Conservation (phyloP, 2,888 invertebrate genomes). For the Dermolepida albohirtum region DNA sequence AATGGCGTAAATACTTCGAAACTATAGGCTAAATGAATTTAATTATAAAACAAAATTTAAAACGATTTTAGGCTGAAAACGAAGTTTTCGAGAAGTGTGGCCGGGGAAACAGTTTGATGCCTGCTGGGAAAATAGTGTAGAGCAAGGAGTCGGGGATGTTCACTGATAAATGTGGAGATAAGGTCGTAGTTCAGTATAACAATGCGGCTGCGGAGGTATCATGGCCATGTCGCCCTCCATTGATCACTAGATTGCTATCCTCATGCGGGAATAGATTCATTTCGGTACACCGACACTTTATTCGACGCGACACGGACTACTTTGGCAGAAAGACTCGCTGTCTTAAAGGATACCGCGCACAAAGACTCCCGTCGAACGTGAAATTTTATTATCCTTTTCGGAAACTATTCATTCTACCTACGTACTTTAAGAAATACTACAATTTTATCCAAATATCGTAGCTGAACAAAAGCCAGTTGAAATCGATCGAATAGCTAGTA, state of each 20-base stretch:
- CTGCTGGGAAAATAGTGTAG: conserved; percentile 38
- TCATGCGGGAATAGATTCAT: conserved; percentile 65
- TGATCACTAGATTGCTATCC: conserved; percentile 62
- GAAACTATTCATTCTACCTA: conserved; percentile 25
- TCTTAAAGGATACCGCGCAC: conserved; percentile 40
- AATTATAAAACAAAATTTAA: too few relatives aligned
- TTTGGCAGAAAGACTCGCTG: conserved; percentile 29
- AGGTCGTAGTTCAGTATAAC: conserved; percentile 64
- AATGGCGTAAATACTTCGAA: too few relatives aligned
- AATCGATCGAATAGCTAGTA: too few relatives aligned
- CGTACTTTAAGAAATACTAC: conserved; percentile 17
- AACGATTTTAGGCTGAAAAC: background rate
- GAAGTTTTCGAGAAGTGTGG: background rate
- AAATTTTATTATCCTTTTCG: conserved; percentile 37
- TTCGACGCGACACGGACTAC: conserved; percentile 46
- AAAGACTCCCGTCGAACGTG: conserved; percentile 37
- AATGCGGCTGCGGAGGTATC: conserved; percentile 61
- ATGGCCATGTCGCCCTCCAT: conserved; percentile 61
- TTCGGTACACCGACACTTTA: conserved; percentile 62
- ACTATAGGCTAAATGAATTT: too few relatives aligned
- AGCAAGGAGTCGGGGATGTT: conserved; percentile 51
- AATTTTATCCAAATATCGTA: conserved; percentile 1
- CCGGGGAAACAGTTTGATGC: conserved; percentile 35
- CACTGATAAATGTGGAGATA: conserved; percentile 62
- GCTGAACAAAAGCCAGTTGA: background rate